phyloP scores from a whole-genome alignment of 2,113 vertebrate genomes.

The Actenoides hombroni region DNA sequence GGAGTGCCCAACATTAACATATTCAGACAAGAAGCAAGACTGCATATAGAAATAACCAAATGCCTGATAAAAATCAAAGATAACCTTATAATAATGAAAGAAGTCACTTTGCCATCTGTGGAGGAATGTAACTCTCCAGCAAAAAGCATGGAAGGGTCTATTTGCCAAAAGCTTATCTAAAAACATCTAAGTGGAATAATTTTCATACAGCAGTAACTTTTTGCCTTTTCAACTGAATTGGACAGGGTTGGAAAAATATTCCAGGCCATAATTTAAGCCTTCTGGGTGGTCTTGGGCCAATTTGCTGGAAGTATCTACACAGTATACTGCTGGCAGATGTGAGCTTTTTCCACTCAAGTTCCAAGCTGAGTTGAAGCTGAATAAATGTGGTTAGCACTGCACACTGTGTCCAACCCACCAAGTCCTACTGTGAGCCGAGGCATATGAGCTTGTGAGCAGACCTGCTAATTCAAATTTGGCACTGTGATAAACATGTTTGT shows the following conservation, averaged over 20 bases:
- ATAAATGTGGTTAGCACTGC: not conserved
- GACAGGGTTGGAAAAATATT: not conserved
- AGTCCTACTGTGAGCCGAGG: not conserved
- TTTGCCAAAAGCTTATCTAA: not conserved
- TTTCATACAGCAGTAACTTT: not conserved
- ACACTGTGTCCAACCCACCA: not conserved
- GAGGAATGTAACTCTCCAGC: not conserved
- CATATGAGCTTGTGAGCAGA: not conserved
- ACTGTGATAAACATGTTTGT: not conserved
- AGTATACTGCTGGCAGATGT: not conserved
- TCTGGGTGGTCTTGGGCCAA: constrained; percentile 4
- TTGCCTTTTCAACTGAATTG: not conserved
- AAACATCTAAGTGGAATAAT: not conserved
- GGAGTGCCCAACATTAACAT: not conserved
- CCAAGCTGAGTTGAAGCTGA: not conserved
- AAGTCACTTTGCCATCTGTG: not conserved
- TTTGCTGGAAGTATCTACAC: not conserved
- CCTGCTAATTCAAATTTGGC: not conserved
- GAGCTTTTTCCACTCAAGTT: not conserved
- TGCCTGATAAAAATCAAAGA: not conserved
- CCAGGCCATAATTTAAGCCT: not conserved
- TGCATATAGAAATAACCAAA: not conserved
- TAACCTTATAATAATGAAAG: not conserved
- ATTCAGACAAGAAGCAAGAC: not conserved
- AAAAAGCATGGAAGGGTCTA: not conserved